A percentile compares a stretch with the other conserved stretches of the same genome.
Conservation (phyloP, 2,888 invertebrate species). For the Cordilura impudica region DNA sequence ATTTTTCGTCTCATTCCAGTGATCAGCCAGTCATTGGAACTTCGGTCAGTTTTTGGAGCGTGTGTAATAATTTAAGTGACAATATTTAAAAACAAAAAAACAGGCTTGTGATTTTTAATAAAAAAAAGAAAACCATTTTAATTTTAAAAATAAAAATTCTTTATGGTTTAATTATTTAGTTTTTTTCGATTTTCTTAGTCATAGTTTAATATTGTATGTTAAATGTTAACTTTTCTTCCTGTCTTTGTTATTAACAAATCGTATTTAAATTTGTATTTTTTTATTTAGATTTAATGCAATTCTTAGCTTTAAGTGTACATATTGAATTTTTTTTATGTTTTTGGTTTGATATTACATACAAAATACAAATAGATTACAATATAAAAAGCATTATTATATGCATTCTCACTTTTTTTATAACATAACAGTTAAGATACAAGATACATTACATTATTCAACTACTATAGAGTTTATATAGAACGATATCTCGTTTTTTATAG, state of each 20-base stretch:
- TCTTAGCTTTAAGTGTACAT: background rate
- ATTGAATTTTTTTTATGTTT: no score
- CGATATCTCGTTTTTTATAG: slow-evolving; percentile 7
- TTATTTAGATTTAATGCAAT: background rate
- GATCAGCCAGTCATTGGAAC: slow-evolving; percentile 23
- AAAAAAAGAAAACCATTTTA: slow-evolving; percentile 22
- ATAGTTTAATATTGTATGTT: slow-evolving; percentile 43
- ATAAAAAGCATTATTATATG: background rate
- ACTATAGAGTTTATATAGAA: background rate
- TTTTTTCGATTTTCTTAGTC: slow-evolving; percentile 34
- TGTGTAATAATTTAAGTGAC: slow-evolving; percentile 13
- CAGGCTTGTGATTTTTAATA: slow-evolving; percentile 61
- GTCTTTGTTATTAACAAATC: slow-evolving; percentile 38
- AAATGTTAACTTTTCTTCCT: slow-evolving; percentile 43
- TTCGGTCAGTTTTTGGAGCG: background rate
- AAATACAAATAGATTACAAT: slow-evolving; percentile 13
- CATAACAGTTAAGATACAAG: slow-evolving; percentile 2
- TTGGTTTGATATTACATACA: background rate
- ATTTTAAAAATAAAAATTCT: slow-evolving; percentile 1
- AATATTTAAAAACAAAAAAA: slow-evolving; percentile 39
- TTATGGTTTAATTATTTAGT: slow-evolving; percentile 17
- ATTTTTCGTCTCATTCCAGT: slow-evolving; percentile 16
- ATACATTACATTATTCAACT: slow-evolving; percentile 4
- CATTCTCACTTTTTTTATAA: background rate
- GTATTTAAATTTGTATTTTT: slow-evolving; percentile 15